Percentiles rank a stretch among this genome's conserved stretches.
phyloP scores from a whole-genome alignment of 2,797 vertebrate genomes.

The Gadopsis bispinosus region DNA sequence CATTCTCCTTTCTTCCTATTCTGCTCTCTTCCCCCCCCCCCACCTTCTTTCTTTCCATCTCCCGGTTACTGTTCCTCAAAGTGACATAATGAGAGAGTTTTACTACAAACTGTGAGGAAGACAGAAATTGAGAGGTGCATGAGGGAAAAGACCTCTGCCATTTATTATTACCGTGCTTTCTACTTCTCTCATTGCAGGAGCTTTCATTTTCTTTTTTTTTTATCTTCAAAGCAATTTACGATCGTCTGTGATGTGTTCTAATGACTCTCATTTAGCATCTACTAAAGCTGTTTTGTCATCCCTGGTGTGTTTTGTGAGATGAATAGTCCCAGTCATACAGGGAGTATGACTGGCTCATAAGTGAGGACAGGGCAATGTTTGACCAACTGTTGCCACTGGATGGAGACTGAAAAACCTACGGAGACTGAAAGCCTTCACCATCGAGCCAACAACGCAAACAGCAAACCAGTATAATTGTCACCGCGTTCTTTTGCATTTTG shows the following conservation, averaged over 20 bases:
- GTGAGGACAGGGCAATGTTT: neutral
- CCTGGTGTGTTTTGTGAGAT: constrained; percentile 28
- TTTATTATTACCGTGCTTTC: constrained; percentile 41
- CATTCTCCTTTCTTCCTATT: neutral
- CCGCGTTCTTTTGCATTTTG: constrained; percentile 7
- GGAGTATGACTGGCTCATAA: neutral
- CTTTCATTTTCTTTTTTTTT: constrained; percentile 16
- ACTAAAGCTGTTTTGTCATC: constrained; percentile 48
- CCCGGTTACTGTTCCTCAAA: constrained; percentile 13
- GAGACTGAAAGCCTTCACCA: neutral
- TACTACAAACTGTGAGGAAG: constrained; percentile 28
- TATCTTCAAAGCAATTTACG: constrained; percentile 62
- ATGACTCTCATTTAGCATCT: constrained; percentile 50
- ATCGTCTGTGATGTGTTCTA: constrained; percentile 53
- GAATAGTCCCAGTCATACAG: constrained; percentile 30
- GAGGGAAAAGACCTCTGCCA: constrained; percentile 43
- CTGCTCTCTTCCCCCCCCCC: constrained; percentile 52
- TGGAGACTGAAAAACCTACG: neutral
- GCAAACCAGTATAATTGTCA: constrained; percentile 5
- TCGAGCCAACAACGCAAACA: constrained; percentile 4
- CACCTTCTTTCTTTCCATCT: constrained; percentile 12
- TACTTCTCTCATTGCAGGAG: constrained; percentile 31
- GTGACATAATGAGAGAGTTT: constrained; percentile 50
- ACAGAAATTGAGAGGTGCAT: constrained; percentile 42
- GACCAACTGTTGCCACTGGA: neutral